Evolutionary conservation across 2,888 invertebrate genomes (phyloP).

Genomic region (Reticulitermes lucifugus): DNA sequence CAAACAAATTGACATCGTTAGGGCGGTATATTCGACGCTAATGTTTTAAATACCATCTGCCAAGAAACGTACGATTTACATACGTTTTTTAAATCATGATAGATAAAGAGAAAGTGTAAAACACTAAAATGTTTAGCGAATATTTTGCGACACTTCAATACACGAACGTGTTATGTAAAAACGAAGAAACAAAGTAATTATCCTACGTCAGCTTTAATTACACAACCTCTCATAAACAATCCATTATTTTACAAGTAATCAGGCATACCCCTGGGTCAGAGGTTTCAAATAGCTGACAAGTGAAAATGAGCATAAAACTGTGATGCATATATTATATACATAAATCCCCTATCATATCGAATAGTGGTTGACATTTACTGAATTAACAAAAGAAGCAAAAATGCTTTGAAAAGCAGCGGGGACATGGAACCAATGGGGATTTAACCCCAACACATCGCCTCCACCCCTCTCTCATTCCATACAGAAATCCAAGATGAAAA

Average conservation of each 20-base stretch:
- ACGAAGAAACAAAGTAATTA: no score
- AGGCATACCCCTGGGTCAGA: neutral
- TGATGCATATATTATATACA: neutral
- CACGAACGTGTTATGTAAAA: no score
- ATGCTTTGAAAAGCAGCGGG: neutral
- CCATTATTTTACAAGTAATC: neutral
- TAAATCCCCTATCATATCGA: neutral
- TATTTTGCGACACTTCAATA: no score
- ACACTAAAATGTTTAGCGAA: no score
- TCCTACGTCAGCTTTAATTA: no score
- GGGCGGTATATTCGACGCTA: no score
- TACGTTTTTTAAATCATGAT: no score
- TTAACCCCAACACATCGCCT: neutral
- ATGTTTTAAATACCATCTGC: no score
- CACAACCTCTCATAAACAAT: no score
- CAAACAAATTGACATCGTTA: no score
- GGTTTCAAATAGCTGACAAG: neutral
- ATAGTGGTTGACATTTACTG: neutral
- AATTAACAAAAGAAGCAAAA: neutral
- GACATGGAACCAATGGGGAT: neutral
- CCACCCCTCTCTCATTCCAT: neutral
- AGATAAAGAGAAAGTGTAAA: no score
- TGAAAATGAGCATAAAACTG: neutral
- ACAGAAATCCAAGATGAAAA: slow-evolving; percentile 19
- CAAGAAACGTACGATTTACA: no score